Percentiles rank a stretch among this genome's conserved stretches.
phyloP scores from a whole-genome alignment of 2,797 vertebrate genomes.

The Macropus fuliginosus region DNA sequence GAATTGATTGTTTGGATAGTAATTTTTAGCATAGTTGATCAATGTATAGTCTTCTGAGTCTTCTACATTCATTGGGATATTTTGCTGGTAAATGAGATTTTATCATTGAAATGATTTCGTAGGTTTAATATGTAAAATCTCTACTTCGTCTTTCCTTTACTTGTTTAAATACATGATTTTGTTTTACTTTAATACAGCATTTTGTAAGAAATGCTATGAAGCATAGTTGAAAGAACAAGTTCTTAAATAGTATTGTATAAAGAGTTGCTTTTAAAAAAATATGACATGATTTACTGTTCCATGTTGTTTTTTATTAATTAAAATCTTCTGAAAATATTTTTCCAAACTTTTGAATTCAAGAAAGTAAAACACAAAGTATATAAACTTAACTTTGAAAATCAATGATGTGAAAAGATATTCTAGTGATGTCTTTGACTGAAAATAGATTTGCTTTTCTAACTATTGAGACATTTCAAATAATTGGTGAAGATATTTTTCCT shows the following conservation, averaged over 20 bases:
- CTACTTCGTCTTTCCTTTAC: slow-evolving; percentile 78
- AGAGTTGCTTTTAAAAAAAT: slow-evolving; percentile 82
- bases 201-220: slow-evolving; percentile 84
- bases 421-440: slow-evolving; percentile 57
- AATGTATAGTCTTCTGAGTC: slow-evolving; percentile 61
- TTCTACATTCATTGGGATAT: slow-evolving; percentile 77
- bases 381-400: slow-evolving; percentile 78
- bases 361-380: slow-evolving; percentile 73
- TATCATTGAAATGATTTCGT: slow-evolving; percentile 82
- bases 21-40: slow-evolving; percentile 79
- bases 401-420: slow-evolving; percentile 62
- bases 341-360: slow-evolving; percentile 73
- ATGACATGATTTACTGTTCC: slow-evolving; percentile 82
- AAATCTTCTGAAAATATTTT: slow-evolving; percentile 79
- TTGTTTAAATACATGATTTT: slow-evolving; percentile 85
- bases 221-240: slow-evolving; percentile 83
- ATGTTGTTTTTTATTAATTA: slow-evolving; percentile 82
- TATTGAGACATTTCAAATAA: slow-evolving; percentile 54
- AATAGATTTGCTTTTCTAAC: slow-evolving; percentile 41
- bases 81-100: slow-evolving; percentile 80
- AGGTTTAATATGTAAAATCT: slow-evolving; percentile 81
- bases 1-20: slow-evolving; percentile 78
- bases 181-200: slow-evolving; percentile 84
- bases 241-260: slow-evolving; percentile 81
- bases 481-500: slow-evolving; percentile 54